Base-by-base conservation (phyloP, 2,797 vertebrate species). In the Phoebastria nigripes region DNA sequence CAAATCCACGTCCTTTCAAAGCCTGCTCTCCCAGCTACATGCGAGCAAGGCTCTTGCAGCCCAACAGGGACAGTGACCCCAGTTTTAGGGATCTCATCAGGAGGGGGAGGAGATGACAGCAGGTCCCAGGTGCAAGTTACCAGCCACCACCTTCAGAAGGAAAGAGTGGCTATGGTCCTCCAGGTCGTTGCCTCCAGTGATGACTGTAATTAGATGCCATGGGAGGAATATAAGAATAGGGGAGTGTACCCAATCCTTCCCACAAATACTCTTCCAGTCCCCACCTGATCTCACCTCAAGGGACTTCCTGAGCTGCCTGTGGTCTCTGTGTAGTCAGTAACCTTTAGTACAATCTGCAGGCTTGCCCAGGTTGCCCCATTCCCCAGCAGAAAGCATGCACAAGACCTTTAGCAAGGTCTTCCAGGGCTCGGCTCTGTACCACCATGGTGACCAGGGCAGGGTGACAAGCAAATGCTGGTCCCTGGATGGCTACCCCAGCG, bases 251-350 rank as follows among this genome's bases (percentile, higher is more conserved):
- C 29, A 42, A 49, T 37, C 61, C 49, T 94, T 72, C 54, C 84
- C 80, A 82, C 77, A 84, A 74, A 65, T 20, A 46, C 37, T 78
- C 37, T 47, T 28, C 49, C 56, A 69, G 24, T 35, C 24, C 42
- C 65, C 26, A 76, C 31, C 54, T 90, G 82, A 55, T 78, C 58
- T 91, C 66, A 96, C 85, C 92, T 90, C 86, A 82, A 72, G 80
- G 80, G 51, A 89, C 81, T 89, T 96, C 56, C 72, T 63, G 80
- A 83, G 69, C 63, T 92, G 54, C 76, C 85, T 93, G 85, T 87
- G 80, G 73, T 62, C 49, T 74, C 73, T 42, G 31, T 33, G 52
- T 16, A 63, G 69, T 71, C 69, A 61, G 7, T 15, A 39, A 85
- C 59, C 49, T 46, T 55, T 8, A 26, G 55, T 18, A 28, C 33